These are phyloP conservation scores for Aphelinus atriplicis DNA, from an alignment of 1,140 invertebrate genomes.

Conservation along the genomic window DNA sequence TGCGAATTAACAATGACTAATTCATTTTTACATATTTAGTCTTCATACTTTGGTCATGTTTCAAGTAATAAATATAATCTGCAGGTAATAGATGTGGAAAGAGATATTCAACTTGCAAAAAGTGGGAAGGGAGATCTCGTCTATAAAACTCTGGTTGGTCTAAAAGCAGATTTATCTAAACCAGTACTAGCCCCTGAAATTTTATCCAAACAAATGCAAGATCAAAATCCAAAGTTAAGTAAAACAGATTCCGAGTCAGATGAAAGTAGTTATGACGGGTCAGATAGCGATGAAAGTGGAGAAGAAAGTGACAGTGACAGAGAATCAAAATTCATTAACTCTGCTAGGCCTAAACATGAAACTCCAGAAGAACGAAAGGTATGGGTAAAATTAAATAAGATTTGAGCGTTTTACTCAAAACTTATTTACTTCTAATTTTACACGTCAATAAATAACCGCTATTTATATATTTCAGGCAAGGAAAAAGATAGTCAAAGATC, in stretches of 20 bases:
- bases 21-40: too few relatives aligned
- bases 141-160: constrained; percentile 86
- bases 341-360: constrained; percentile 84
- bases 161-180: constrained; percentile 83
- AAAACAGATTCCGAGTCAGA: constrained; percentile 40
- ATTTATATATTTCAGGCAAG: constrained; percentile 67
- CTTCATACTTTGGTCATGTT: background rate
- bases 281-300: constrained; percentile 61
- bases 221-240: background rate
- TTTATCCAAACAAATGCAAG: constrained; percentile 44
- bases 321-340: constrained; percentile 73
- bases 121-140: constrained; percentile 79
- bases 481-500: constrained; percentile 87
- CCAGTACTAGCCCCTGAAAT: constrained; percentile 68
- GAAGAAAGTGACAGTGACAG: constrained; percentile 62
- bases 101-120: constrained; percentile 85
- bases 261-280: constrained; percentile 54
- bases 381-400: constrained; percentile 33
- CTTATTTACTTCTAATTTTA: background rate
- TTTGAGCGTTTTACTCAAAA: constrained; percentile 14
- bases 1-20: too few relatives aligned
- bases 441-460: constrained; percentile 10
- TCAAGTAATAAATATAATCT: background rate
- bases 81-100: constrained; percentile 88
- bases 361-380: constrained; percentile 86